Conservation (phyloP, 2,797 vertebrate species). For the Podarcis siculus region DNA sequence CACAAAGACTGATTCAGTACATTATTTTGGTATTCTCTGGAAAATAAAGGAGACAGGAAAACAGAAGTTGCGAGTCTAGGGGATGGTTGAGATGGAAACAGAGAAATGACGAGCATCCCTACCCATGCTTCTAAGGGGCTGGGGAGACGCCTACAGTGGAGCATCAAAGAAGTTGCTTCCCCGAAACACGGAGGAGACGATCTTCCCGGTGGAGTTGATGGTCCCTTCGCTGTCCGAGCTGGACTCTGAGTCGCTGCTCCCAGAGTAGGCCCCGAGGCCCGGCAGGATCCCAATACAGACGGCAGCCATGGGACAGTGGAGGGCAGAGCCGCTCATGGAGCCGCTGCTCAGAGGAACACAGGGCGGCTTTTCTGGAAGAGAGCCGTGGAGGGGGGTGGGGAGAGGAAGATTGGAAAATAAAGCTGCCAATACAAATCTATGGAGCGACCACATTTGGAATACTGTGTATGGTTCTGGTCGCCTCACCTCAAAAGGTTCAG, state of each 20-base stretch:
- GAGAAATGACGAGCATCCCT: constrained; percentile 29
- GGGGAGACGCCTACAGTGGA: constrained; percentile 62
- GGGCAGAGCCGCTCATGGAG: constrained; percentile 71
- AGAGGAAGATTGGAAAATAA: too few relatives aligned
- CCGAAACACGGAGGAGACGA: constrained; percentile 85
- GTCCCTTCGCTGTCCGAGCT: constrained; percentile 98
- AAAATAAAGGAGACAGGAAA: not conserved
- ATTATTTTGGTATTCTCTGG: constrained; percentile 49
- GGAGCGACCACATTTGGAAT: too few relatives aligned
- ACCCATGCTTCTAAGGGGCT: constrained; percentile 29
- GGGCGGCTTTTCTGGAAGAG: constrained; percentile 71
- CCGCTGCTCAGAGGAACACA: constrained; percentile 70
- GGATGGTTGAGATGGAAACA: constrained; percentile 18
- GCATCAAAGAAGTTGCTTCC: constrained; percentile 81
- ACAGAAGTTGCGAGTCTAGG: constrained; percentile 44
- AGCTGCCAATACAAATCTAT: too few relatives aligned
- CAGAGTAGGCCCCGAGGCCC: constrained; percentile 92
- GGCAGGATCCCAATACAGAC: constrained; percentile 97
- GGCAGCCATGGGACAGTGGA: constrained; percentile 91
- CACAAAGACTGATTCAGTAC: not conserved
- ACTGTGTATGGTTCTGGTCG: too few relatives aligned
- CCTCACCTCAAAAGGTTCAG: too few relatives aligned
- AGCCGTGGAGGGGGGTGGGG: too few relatives aligned
- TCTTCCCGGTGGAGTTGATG: constrained; percentile 86
- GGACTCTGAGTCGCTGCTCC: constrained; percentile 97